These are phyloP conservation scores for Eilema caniola DNA, from an alignment of 2,888 invertebrate species.

Conservation along the genomic window DNA sequence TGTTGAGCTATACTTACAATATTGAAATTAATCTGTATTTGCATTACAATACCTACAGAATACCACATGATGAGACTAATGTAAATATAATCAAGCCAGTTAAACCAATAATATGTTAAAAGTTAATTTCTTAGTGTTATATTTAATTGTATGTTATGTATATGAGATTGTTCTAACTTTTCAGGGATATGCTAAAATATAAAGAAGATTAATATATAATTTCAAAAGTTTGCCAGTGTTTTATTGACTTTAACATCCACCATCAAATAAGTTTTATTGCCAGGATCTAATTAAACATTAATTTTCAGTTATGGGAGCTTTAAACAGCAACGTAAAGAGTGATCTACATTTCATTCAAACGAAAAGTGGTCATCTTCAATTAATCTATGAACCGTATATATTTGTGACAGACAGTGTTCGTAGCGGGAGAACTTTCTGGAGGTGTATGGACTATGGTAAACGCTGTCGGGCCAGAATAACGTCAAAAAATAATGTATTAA, in stretches of 20 bases:
- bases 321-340: conserved; percentile 70
- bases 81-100: background rate
- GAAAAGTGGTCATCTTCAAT: conserved; percentile 81
- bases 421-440: conserved; percentile 83
- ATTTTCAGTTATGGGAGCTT: conserved; percentile 73
- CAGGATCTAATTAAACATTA: conserved; percentile 32
- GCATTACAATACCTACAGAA: background rate
- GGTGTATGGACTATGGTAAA: conserved; percentile 83
- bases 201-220: background rate
- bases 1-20: background rate
- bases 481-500: conserved; percentile 79
- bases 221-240: conserved; percentile 8
- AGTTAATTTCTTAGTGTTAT: background rate
- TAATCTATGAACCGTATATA: conserved; percentile 82
- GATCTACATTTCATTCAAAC: conserved; percentile 84
- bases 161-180: background rate
- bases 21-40: background rate
- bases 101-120: background rate
- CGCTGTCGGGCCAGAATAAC: conserved; percentile 83
- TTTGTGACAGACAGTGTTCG: conserved; percentile 84
- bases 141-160: background rate
- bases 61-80: conserved; percentile 1
- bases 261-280: background rate
- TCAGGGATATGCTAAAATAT: background rate
- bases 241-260: background rate